Conservation (phyloP, 2,888 invertebrate species). For the Disparrhopalites patrizii region DNA sequence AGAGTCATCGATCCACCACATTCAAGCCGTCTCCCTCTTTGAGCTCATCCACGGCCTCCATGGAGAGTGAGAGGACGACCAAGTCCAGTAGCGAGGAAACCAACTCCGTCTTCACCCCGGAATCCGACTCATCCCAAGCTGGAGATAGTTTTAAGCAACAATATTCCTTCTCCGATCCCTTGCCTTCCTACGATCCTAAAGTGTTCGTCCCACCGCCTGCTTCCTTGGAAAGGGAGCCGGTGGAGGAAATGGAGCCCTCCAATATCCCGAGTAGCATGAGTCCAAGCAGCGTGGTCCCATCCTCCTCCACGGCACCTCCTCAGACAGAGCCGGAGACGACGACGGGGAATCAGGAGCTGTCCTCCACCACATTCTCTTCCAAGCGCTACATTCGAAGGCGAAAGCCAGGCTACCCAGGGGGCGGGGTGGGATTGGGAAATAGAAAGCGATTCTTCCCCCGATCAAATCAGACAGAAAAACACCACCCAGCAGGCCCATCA, state of each 20-base stretch:
- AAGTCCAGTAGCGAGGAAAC: constrained; percentile 1
- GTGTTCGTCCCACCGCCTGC: background rate
- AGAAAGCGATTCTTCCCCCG: constrained; percentile 33
- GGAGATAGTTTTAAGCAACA: background rate
- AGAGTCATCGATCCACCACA: background rate
- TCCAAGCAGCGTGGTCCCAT: background rate
- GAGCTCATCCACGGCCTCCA: background rate
- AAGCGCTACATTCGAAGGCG: constrained; percentile 12
- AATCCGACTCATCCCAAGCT: background rate
- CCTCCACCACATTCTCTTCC: constrained; percentile 10
- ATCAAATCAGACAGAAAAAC: constrained; percentile 22
- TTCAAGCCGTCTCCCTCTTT: background rate
- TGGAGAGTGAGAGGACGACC: background rate
- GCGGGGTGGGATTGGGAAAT: background rate
- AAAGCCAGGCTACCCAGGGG: background rate
- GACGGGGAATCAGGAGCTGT: background rate
- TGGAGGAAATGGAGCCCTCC: background rate
- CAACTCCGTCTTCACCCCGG: background rate
- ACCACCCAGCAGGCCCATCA: background rate
- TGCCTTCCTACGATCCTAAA: background rate
- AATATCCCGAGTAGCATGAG: background rate
- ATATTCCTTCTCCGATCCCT: background rate
- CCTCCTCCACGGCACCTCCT: background rate
- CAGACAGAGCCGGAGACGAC: background rate
- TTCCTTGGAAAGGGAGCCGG: background rate